Conservation (phyloP, 64 coral and sea anemone genomes). For the Orbicella faveolata region DNA sequence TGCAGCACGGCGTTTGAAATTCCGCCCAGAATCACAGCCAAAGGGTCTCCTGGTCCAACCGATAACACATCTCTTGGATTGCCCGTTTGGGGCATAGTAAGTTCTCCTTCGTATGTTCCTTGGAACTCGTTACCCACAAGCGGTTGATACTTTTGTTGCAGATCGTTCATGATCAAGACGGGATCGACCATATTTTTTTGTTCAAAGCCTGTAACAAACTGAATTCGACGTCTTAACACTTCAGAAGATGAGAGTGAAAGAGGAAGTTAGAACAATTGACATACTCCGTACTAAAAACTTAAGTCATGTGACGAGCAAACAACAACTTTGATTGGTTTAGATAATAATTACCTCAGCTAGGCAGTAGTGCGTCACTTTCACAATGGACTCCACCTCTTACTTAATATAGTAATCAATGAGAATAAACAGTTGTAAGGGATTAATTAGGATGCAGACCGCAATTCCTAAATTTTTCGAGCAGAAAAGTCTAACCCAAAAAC, state of each 20-base stretch:
- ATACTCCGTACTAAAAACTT: too few relatives aligned
- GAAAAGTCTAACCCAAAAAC: too few relatives aligned
- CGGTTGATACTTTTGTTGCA: background rate
- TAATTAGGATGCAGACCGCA: too few relatives aligned
- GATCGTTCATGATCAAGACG: background rate
- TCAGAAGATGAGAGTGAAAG: background rate
- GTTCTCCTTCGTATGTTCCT: background rate
- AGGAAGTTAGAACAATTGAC: background rate
- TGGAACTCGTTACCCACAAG: background rate
- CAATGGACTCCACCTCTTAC: too few relatives aligned
- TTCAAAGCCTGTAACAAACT: background rate
- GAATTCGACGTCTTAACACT: background rate
- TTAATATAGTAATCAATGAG: too few relatives aligned
- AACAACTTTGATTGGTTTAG: too few relatives aligned
- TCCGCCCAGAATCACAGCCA: background rate
- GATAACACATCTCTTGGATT: background rate
- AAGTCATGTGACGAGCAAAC: too few relatives aligned
- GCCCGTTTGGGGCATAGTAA: slow-evolving; percentile 15
- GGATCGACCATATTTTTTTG: background rate
- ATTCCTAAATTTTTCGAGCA: too few relatives aligned
- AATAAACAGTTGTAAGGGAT: too few relatives aligned
- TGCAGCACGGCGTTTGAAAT: background rate
- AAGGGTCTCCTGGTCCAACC: background rate
- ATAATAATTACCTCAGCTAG: too few relatives aligned
- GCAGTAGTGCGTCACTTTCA: too few relatives aligned